phyloP scores from a whole-genome alignment of 1,140 invertebrate species.

The Potamilus streckersoni region DNA sequence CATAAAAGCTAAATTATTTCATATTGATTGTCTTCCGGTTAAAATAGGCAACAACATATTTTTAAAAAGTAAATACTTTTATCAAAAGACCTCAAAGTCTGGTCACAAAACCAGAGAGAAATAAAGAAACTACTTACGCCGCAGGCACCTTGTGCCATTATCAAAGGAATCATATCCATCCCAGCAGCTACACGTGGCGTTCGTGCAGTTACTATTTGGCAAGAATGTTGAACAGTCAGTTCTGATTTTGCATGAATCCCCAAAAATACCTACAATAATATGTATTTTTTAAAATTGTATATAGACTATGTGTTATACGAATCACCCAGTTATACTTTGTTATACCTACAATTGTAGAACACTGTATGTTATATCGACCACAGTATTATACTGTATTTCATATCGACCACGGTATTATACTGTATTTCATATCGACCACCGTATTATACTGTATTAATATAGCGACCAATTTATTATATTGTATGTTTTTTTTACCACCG shows the following conservation, averaged over 20 bases:
- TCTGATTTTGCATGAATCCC: slow-evolving; percentile 12
- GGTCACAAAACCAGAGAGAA: background rate
- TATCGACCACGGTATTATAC: background rate
- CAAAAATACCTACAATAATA: slow-evolving; percentile 20
- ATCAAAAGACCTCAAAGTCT: background rate
- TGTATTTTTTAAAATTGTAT: background rate
- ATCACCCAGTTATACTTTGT: background rate
- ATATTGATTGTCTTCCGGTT: too few species aligned
- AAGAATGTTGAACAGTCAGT: slow-evolving; percentile 13
- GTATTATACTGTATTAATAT: background rate
- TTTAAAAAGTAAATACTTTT: background rate
- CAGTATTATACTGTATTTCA: background rate
- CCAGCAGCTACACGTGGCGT: slow-evolving; percentile 17
- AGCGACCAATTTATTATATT: too few species aligned
- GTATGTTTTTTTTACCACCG: too few species aligned
- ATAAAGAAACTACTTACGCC: slow-evolving; percentile 8
- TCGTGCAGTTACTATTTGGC: slow-evolving; percentile 12
- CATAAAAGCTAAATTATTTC: too few species aligned
- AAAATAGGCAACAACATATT: too few species aligned
- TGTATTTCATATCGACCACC: too few species aligned
- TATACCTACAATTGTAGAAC: background rate
- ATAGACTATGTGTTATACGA: background rate
- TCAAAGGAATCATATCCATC: slow-evolving; percentile 10
- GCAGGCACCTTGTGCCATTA: slow-evolving; percentile 1
- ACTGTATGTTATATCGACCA: too few species aligned